Percentiles rank a stretch among this genome's conserved stretches.
phyloP scores from a whole-genome alignment of 2,113 vertebrate species.

The Upupa epops region DNA sequence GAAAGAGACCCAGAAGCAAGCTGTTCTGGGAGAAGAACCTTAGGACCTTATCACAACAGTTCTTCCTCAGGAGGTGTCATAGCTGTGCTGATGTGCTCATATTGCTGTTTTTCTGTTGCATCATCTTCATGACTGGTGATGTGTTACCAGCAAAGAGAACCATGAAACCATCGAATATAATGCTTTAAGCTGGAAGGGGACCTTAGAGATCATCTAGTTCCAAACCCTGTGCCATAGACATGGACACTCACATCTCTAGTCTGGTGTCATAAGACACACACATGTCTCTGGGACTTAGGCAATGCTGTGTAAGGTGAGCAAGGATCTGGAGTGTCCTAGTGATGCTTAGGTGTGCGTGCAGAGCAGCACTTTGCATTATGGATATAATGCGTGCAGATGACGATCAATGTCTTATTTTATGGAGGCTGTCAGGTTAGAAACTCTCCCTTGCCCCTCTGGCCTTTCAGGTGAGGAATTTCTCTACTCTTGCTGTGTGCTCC shows the following conservation, averaged over 20 bases:
- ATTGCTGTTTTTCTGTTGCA: neutral
- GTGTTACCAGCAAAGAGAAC: neutral
- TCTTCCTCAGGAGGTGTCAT: neutral
- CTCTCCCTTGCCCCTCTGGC: neutral
- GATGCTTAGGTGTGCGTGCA: neutral
- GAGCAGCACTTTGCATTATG: neutral
- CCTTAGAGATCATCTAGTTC: no score
- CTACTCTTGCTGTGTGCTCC: neutral
- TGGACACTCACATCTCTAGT: neutral
- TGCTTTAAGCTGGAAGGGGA: no score
- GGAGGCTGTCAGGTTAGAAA: neutral
- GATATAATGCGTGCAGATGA: neutral
- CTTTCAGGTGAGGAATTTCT: neutral
- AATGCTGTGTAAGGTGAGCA: neutral
- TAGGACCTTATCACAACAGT: neutral
- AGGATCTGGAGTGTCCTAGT: neutral
- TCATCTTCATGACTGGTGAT: neutral
- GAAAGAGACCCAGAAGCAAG: neutral
- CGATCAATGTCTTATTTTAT: neutral
- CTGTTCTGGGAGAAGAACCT: neutral
- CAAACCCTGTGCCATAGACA: no score
- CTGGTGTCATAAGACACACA: neutral
- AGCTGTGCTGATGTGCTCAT: neutral
- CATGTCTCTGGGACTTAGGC: neutral
- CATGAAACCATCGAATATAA: neutral